Evolutionary conservation across 2,113 vertebrate genomes (phyloP).

Genomic region (Cathartes aura): DNA sequence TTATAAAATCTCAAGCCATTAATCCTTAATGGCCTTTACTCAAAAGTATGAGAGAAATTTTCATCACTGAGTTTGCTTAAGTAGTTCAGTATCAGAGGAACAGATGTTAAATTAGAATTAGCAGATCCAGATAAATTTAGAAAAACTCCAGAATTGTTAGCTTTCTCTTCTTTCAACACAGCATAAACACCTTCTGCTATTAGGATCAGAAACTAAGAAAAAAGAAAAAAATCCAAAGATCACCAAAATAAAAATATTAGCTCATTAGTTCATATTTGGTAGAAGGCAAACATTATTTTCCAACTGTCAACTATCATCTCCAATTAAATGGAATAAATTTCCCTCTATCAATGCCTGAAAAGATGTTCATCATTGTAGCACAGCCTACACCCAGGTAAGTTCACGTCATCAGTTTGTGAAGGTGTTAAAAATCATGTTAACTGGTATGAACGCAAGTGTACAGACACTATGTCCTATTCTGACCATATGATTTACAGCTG

Average conservation of each 20-base stretch:
- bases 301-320: neutral
- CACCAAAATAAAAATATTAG: neutral
- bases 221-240: neutral
- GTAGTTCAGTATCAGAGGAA: neutral
- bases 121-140: neutral
- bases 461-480: neutral
- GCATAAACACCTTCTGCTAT: neutral
- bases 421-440: neutral
- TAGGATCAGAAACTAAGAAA: neutral
- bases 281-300: neutral
- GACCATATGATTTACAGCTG: neutral
- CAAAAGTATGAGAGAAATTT: constrained; percentile 14
- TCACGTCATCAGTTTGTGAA: neutral
- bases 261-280: neutral
- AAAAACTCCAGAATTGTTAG: accelerated
- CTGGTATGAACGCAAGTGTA: neutral
- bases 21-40: neutral
- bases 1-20: neutral
- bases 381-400: neutral
- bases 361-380: neutral
- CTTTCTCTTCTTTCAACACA: neutral
- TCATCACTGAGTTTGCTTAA: constrained; percentile 1
- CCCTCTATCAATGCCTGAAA: neutral
- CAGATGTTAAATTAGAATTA: neutral
- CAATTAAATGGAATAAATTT: neutral